Conservation (phyloP, 2,888 invertebrate genomes). For the Orthonychiurus folsomi region DNA sequence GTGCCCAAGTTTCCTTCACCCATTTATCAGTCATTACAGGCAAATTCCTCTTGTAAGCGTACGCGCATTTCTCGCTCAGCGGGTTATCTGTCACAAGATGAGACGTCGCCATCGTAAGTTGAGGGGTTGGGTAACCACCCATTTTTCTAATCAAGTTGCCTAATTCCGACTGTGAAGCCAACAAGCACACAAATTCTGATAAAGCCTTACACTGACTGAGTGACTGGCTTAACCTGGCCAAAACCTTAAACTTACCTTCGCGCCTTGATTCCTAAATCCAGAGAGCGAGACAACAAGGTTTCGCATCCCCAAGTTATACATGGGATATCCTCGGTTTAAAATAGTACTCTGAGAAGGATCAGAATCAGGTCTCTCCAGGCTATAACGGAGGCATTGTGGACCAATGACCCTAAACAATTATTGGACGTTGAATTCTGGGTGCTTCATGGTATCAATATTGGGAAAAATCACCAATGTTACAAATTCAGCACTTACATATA, state of each 20-base stretch:
- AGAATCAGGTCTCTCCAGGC: constrained; percentile 4
- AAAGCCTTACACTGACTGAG: not conserved
- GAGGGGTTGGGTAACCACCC: constrained; percentile 24
- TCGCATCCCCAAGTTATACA: constrained; percentile 73
- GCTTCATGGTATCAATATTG: too few relatives aligned
- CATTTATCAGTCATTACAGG: constrained; percentile 69
- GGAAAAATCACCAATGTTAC: too few relatives aligned
- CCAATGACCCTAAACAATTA: constrained; percentile 62
- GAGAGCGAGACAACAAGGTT: constrained; percentile 60
- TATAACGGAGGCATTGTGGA: constrained; percentile 61
- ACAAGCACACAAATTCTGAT: too few relatives aligned
- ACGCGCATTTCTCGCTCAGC: constrained; percentile 44
- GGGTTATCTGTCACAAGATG: constrained; percentile 31
- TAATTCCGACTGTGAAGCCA: constrained; percentile 13
- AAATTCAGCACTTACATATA: constrained; percentile 56
- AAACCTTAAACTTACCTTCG: constrained; percentile 9
- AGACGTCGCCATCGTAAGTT: constrained; percentile 26
- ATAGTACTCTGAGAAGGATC: constrained; percentile 47
- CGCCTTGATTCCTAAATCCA: constrained; percentile 41
- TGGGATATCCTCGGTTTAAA: constrained; percentile 64
- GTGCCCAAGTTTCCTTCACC: constrained; percentile 72
- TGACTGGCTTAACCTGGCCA: constrained; percentile 3
- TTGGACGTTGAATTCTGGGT: too few relatives aligned
- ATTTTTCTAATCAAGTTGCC: constrained; percentile 22
- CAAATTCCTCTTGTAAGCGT: constrained; percentile 58